phyloP scores from a whole-genome alignment of 2,797 vertebrate genomes.

The Rhinichthys osculus region DNA sequence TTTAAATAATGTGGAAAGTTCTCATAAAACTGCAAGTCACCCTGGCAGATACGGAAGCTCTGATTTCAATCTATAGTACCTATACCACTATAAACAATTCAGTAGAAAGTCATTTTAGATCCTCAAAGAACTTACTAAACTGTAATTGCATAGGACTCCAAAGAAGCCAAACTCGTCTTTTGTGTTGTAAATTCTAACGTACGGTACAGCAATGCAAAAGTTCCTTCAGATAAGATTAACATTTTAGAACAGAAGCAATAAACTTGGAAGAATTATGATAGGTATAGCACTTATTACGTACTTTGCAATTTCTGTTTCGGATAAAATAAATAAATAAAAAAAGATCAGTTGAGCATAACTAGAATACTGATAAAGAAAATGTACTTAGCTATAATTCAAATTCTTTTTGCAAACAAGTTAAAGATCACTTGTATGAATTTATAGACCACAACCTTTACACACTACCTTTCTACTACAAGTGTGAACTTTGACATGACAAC shows the following conservation, averaged over 20 bases:
- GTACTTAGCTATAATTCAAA: conserved; percentile 24
- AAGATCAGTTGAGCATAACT: conserved; percentile 33
- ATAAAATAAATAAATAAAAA: background rate
- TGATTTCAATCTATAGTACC: conserved; percentile 44
- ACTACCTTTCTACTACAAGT: conserved; percentile 34
- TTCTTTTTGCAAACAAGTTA: conserved; percentile 29
- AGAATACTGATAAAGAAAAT: conserved; percentile 16
- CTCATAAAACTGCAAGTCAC: conserved; percentile 28
- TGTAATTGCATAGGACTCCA: conserved; percentile 53
- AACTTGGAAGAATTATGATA: conserved; percentile 39
- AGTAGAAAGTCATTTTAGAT: conserved; percentile 36
- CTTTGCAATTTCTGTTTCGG: conserved; percentile 27
- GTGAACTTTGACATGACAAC: conserved; percentile 39
- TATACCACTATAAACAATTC: conserved; percentile 39
- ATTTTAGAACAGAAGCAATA: conserved; percentile 36
- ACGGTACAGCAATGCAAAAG: conserved; percentile 36
- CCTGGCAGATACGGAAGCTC: conserved; percentile 52
- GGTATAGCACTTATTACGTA: conserved; percentile 36
- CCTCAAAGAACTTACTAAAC: conserved; percentile 38
- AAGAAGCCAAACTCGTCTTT: conserved; percentile 34
- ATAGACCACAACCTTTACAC: conserved; percentile 22
- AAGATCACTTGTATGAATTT: conserved; percentile 28
- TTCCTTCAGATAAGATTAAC: conserved; percentile 36
- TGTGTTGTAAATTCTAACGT: conserved; percentile 34
- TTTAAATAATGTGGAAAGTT: conserved; percentile 41